Conservation (phyloP, 2,113 vertebrate species). For the Mesocricetus auratus region DNA sequence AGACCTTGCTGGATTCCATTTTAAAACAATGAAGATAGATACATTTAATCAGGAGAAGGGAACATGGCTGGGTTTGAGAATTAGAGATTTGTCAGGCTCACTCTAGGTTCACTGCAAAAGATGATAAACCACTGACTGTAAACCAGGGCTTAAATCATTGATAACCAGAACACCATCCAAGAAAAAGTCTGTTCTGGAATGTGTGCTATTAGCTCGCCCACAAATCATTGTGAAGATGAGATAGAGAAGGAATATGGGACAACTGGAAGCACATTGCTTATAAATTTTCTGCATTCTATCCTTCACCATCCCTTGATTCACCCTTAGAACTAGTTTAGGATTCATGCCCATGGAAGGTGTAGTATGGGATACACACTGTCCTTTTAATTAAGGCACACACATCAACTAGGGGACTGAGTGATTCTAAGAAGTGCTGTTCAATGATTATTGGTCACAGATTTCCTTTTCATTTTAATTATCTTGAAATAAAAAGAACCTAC, state of each 20-base stretch:
- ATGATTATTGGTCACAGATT: constrained; percentile 1
- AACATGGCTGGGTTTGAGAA: constrained; percentile 1
- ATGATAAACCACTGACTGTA: constrained; percentile 9
- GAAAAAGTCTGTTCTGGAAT: constrained; percentile 21
- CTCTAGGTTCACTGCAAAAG: neutral
- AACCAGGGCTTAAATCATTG: constrained; percentile 39
- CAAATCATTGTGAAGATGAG: constrained; percentile 31
- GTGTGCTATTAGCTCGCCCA: neutral
- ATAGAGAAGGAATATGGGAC: neutral
- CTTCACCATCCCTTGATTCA: constrained; percentile 50
- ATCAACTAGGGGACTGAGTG: neutral
- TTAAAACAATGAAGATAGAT: neutral
- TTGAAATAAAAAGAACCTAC: constrained; percentile 18
- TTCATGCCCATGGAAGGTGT: neutral
- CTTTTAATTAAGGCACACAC: constrained; percentile 16
- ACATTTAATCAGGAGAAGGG: neutral
- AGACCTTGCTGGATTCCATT: constrained; percentile 15
- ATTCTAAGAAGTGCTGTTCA: neutral
- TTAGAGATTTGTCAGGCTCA: constrained; percentile 17
- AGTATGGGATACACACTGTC: neutral
- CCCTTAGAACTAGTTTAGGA: constrained; percentile 32
- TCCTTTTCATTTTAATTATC: constrained; percentile 59
- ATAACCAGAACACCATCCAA: neutral
- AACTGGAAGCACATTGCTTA: neutral
- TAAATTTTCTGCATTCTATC: constrained; percentile 19